Base-by-base conservation (phyloP, 2,113 vertebrate species). In the Pithys albifrons region DNA sequence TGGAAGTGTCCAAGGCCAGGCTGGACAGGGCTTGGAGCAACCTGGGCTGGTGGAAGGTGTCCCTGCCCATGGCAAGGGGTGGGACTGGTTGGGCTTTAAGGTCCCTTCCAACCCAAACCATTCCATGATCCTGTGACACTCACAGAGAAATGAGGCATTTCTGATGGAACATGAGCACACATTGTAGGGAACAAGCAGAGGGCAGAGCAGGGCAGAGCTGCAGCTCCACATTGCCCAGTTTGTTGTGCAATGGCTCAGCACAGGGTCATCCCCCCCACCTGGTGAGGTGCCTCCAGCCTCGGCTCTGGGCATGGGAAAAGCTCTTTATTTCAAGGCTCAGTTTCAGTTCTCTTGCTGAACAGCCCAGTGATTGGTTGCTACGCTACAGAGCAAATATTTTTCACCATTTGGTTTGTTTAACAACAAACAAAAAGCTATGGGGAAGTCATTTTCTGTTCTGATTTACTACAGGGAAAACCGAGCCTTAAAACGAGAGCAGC, bases 311-410 rank as follows among this genome's bases (percentile, higher is more conserved):
- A 12, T 33, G 52, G 70, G 71, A 85, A 93, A 76, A 61, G 27
- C 24, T 48, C 2, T 12, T 74, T 55, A 41, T 88, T 62, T 16
- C 33, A 66, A 76, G 69, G 62, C 39, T 71, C 41, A 10, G 7
- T 62, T 22, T 7, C 76, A 17, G 33, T 6, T 33, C 22, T 3
- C 43, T 19, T 52, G 65, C 51, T 64, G 22, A 80, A 66, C 43
- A 7, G 58, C 31, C 55, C 87, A 2, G 45, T 25, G n/a, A 39
- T 22, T 17, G 35, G 92, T 94, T 93, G 85, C 94, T 15, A n/a
- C 0, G 85, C 59, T 94, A 74, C 92, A 66, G 46, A 89, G 17
- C 88, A 95, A 96, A 91, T 81, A 87, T 84, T 94, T 92, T 43
- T 9, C 39, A 18, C 64, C 69, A 3, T 86, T 89, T 10, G 49